Evolutionary conservation across 2,888 invertebrate genomes (phyloP).

Genomic region (Drosophila neonasuta): DNA sequence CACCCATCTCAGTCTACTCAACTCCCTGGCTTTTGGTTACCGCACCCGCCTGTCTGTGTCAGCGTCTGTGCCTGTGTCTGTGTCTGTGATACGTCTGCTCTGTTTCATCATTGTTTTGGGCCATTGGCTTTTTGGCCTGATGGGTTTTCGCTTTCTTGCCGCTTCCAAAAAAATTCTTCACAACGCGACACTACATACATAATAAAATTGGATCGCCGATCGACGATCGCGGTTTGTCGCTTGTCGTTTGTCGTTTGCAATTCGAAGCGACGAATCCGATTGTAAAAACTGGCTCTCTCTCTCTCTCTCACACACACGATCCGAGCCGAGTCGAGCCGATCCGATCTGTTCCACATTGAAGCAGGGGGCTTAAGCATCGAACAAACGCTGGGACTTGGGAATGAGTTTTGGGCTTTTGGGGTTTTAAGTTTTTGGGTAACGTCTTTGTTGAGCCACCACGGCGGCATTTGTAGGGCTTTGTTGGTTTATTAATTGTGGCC

Average conservation of each 20-base stretch:
- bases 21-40: constrained; percentile 14
- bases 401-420: constrained; percentile 19
- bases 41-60: constrained; percentile 51
- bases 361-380: constrained; percentile 35
- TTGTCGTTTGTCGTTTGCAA: not conserved
- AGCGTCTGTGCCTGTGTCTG: constrained; percentile 24
- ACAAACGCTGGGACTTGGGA: constrained; percentile 26
- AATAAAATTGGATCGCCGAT: constrained; percentile 68
- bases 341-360: constrained; percentile 45
- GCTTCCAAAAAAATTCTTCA: constrained; percentile 61
- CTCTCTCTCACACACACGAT: constrained; percentile 28
- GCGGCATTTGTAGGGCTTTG: constrained; percentile 72
- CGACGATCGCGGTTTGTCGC: constrained; percentile 13
- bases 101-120: constrained; percentile 32
- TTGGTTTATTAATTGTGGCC: constrained; percentile 73
- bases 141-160: constrained; percentile 28
- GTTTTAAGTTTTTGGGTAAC: constrained; percentile 25
- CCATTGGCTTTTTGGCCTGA: constrained; percentile 37
- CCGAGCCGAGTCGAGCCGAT: constrained; percentile 16
- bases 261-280: not conserved
- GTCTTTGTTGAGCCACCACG: constrained; percentile 44
- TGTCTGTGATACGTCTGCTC: too few species aligned
- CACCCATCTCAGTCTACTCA: constrained; percentile 2
- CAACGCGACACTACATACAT: constrained; percentile 77
- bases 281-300: constrained; percentile 32